A percentile compares a stretch with the other conserved stretches of the same genome.
phyloP scores from a whole-genome alignment of 2,888 invertebrate species.

The Caenorhabditis angaria region DNA sequence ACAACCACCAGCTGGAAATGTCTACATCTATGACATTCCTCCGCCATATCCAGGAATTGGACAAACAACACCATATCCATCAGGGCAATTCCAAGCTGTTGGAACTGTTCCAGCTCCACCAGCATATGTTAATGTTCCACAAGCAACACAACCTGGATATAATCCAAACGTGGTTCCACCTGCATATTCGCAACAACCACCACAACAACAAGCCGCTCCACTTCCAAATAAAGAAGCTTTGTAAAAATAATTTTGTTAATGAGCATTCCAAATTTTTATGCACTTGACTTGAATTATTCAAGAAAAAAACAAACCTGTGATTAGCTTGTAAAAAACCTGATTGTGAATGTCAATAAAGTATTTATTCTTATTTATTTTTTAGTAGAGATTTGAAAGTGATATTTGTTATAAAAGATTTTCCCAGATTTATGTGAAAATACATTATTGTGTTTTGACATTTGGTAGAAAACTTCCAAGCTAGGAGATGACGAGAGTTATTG shows the following conservation, averaged over 20 bases:
- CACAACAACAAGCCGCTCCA: conserved; percentile 42
- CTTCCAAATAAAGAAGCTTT: conserved; percentile 43
- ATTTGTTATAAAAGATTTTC: no score
- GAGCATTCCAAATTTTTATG: neutral
- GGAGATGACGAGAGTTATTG: no score
- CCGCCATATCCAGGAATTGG: conserved; percentile 71
- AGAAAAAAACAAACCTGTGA: neutral
- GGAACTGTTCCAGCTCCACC: conserved; percentile 22
- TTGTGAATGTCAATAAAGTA: no score
- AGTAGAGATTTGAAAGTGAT: no score
- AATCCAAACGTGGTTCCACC: conserved; percentile 29
- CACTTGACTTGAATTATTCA: neutral
- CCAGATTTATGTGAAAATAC: no score
- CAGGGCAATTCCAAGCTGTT: conserved; percentile 41
- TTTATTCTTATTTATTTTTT: no score
- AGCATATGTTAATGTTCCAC: conserved; percentile 12
- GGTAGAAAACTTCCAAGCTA: no score
- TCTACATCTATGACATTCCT: conserved; percentile 71
- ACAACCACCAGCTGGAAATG: conserved; percentile 65
- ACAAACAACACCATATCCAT: conserved; percentile 50
- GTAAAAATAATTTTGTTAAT: neutral
- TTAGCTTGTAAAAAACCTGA: no score
- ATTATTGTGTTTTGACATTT: no score
- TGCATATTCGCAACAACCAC: conserved; percentile 21
- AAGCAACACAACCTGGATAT: conserved; percentile 24